Evolutionary conservation across 2,797 vertebrate species (phyloP).

Genomic region (Karalla daura): DNA sequence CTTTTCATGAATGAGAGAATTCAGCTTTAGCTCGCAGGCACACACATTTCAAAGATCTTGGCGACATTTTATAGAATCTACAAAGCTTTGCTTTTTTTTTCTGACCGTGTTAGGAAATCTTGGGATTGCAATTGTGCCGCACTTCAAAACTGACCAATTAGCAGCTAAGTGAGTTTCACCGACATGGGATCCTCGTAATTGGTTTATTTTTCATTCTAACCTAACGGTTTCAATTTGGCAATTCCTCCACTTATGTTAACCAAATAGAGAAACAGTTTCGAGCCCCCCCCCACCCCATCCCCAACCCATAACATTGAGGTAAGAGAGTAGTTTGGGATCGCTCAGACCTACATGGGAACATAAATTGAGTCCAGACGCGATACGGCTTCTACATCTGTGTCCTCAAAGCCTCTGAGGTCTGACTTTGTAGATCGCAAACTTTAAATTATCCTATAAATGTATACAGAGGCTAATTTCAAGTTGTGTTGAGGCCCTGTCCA

Average conservation of each 20-base stretch:
- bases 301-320: slow-evolving; percentile 74
- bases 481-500: slow-evolving; percentile 36
- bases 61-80: neutral
- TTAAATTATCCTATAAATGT: slow-evolving; percentile 78
- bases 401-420: slow-evolving; percentile 79
- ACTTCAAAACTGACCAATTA: slow-evolving; percentile 11
- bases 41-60: neutral
- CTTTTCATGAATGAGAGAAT: slow-evolving; percentile 49
- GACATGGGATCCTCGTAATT: slow-evolving; percentile 33
- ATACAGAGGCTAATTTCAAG: slow-evolving; percentile 63
- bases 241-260: slow-evolving; percentile 59
- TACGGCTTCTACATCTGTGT: slow-evolving; percentile 69
- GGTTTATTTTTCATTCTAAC: slow-evolving; percentile 66
- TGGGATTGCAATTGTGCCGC: neutral
- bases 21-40: neutral
- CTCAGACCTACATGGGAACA: slow-evolving; percentile 61
- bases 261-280: slow-evolving; percentile 63
- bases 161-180: slow-evolving; percentile 13
- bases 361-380: slow-evolving; percentile 75
- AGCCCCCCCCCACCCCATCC: slow-evolving; percentile 69
- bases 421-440: slow-evolving; percentile 77
- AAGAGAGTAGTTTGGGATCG: slow-evolving; percentile 27
- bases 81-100: neutral
- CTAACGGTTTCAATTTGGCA: slow-evolving; percentile 57
- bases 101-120: neutral